A percentile compares a stretch with the other conserved stretches of the same genome.
Conservation (phyloP, 23 tunicate species). For the Oikopleura vanhoeffeni region DNA sequence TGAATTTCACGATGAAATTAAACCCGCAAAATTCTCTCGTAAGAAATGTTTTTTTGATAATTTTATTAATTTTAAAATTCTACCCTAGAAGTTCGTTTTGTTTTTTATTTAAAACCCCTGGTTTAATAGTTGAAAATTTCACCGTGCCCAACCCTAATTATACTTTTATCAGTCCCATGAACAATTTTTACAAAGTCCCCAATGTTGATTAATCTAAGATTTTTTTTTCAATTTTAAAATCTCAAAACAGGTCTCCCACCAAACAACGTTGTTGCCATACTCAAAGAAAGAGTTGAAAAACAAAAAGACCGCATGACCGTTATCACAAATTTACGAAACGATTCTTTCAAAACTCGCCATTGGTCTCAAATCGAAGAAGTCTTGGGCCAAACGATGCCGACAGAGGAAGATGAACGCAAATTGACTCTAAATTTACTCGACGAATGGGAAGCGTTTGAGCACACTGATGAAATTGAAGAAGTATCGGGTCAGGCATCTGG, state of each 20-base stretch:
- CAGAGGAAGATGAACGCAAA: slow-evolving; percentile 27
- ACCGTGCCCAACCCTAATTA: no score
- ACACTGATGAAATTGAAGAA: slow-evolving; percentile 75
- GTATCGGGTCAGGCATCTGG: slow-evolving; percentile 95
- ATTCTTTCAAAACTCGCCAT: slow-evolving; percentile 76
- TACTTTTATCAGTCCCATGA: no score
- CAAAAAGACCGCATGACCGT: slow-evolving; percentile 96
- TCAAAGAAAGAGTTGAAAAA: slow-evolving; percentile 59
- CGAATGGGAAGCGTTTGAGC: slow-evolving; percentile 83
- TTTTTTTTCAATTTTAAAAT: no score
- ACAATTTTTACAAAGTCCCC: no score
- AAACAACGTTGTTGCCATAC: slow-evolving; percentile 65
- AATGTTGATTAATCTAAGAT: no score
- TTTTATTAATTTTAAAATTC: no score
- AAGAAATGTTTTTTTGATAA: no score
- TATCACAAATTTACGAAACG: slow-evolving; percentile 73
- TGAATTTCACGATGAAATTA: no score
- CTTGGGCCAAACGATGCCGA: slow-evolving; percentile 53
- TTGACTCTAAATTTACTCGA: slow-evolving; percentile 32
- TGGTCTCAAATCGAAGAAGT: slow-evolving; percentile 60
- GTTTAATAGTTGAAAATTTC: no score
- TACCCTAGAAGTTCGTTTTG: no score
- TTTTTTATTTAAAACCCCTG: no score
- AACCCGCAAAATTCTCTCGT: no score
- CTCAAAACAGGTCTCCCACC: slow-evolving; percentile 67